Evolutionary conservation across 2,888 invertebrate genomes (phyloP), one percentile per base, ranked within the genome.

Genomic region (Fabriciana adippe): DNA sequence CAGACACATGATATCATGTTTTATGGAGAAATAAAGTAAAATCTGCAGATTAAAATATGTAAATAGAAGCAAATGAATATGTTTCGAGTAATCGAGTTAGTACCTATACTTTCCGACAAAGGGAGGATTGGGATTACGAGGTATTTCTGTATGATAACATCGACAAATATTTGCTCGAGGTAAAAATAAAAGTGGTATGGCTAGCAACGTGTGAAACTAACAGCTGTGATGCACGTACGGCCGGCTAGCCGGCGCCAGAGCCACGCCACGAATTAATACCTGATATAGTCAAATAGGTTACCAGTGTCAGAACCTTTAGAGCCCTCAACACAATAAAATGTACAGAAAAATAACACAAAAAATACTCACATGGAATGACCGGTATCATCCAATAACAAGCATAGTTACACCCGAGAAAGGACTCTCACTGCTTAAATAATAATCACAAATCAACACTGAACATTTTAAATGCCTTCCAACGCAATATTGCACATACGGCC

Each of bases 401-500:
- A 84, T 87, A 86, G 87, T 90, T 83, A 86, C 86, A 86, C 88
- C 86, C 89, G 89, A 85, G 82, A 83, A 82, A 82, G 79, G 82
- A 87, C 82, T 88, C 87, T 83, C 92, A 91, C 92, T 88, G 88
- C 80, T 85, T 88, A 91, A 88, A 89, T 91, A 88, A 90, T 90
- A 88, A 90, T 91, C 92, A 92, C 92, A 88, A 90, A 86, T 89
- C 84, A 89, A 89, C 90, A 89, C 88, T 82, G 87, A 90, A 89
- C 89, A 90, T 88, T 89, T 88, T 89, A 81, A 81, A 81, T 82
- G 84, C 84, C 85, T 87, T 89, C 81, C 83, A 86, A 88, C 83
- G 83, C 81, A 86, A 79, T 87, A 90, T 86, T 88, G 86, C 91
- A 91, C 91, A 82, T 86, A 87, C 76, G 86, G 84, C 81, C 83